A percentile compares a stretch with the other conserved stretches of the same genome.
These are phyloP conservation scores for Panthera uncia DNA, from an alignment of 2,113 vertebrate species.

Conservation along the genomic window DNA sequence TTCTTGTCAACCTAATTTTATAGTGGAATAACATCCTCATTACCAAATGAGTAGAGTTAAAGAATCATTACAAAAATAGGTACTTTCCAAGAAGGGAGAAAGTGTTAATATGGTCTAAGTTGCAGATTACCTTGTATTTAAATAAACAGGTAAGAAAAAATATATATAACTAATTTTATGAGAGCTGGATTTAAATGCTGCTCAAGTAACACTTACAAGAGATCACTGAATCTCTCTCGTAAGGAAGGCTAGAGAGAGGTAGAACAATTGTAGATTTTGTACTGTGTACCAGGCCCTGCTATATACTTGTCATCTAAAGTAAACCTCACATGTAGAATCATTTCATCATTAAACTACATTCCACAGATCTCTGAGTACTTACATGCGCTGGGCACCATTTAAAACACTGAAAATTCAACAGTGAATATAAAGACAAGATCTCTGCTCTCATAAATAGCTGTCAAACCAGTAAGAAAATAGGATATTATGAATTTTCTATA, in stretches of 20 bases:
- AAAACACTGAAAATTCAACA: not conserved
- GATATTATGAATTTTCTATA: not conserved
- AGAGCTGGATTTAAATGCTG: not conserved
- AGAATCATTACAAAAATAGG: slow-evolving; percentile 8
- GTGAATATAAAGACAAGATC: not conserved
- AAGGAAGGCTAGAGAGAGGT: not conserved
- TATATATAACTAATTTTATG: not conserved
- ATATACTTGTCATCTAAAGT: not conserved
- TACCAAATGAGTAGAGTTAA: not conserved
- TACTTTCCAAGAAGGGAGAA: not conserved
- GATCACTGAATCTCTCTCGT: not conserved
- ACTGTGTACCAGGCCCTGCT: not conserved
- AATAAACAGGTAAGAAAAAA: not conserved
- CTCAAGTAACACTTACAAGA: not conserved
- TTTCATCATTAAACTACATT: not conserved
- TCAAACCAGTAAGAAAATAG: slow-evolving; percentile 22
- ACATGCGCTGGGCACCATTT: not conserved
- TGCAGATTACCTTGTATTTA: not conserved
- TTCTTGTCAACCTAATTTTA: slow-evolving; percentile 18
- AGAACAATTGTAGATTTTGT: not conserved
- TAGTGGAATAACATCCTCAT: not conserved
- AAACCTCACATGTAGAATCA: not conserved
- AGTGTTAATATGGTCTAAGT: not conserved
- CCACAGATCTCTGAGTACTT: not conserved
- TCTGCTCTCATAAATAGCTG: not conserved